Conservation (phyloP, 2,113 vertebrate species). For the Hippoglossus stenolepis region DNA sequence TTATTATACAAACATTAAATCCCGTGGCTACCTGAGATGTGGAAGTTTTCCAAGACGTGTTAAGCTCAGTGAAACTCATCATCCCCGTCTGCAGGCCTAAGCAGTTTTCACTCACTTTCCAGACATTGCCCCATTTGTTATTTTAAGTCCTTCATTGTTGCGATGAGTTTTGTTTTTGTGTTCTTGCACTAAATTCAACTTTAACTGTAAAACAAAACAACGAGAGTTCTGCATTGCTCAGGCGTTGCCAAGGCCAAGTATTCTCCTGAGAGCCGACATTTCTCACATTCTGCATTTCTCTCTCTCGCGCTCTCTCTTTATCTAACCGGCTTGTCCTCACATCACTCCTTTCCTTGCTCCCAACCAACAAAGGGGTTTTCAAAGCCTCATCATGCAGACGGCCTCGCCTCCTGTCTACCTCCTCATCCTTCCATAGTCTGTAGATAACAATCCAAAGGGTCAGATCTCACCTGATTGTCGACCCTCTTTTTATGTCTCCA, state of each 20-base stretch:
- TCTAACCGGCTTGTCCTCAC: conserved; percentile 27
- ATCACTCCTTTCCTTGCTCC: conserved; percentile 35
- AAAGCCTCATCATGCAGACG: conserved; percentile 50
- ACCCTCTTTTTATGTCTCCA: background rate
- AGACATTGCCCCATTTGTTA: conserved; percentile 3
- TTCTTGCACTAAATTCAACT: conserved; percentile 37
- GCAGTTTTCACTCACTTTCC: background rate
- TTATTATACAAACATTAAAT: background rate
- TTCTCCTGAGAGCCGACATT: conserved; percentile 56
- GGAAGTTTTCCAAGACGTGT: background rate
- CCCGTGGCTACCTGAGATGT: background rate
- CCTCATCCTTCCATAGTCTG: background rate
- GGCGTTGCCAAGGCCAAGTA: conserved; percentile 38
- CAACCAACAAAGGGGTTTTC: conserved; percentile 46
- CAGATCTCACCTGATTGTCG: background rate
- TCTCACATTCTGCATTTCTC: conserved; percentile 37
- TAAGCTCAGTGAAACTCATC: background rate
- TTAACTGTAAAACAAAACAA: conserved; percentile 33
- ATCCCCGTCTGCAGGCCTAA: background rate
- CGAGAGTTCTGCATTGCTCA: conserved; percentile 29
- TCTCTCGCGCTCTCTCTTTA: background rate
- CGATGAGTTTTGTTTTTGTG: background rate
- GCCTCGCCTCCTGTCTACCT: conserved; percentile 2
- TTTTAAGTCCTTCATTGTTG: conserved; percentile 8
- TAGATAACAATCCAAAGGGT: conserved; percentile 51